Evolutionary conservation across 2,113 vertebrate species (phyloP).

Genomic region (Psilopsiagon aurifrons): DNA sequence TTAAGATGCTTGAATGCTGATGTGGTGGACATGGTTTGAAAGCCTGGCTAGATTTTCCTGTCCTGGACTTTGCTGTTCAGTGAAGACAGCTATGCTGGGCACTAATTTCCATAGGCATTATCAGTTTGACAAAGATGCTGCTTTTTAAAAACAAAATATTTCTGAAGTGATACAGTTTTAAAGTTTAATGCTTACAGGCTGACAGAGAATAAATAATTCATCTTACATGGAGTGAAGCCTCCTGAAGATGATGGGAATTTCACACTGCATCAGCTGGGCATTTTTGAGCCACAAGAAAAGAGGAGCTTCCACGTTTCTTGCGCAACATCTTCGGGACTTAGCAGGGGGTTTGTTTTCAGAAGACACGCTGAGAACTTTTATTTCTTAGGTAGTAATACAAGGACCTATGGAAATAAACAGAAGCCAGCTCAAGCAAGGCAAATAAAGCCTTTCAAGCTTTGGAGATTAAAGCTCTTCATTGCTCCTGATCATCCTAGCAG

Average conservation of each 20-base stretch:
- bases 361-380: neutral
- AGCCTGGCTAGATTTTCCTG: slow-evolving; percentile 31
- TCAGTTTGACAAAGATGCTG: slow-evolving; percentile 33
- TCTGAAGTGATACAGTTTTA: neutral
- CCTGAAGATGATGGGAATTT: neutral
- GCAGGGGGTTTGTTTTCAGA: neutral
- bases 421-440: neutral
- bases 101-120: slow-evolving; percentile 18
- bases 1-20: slow-evolving; percentile 21
- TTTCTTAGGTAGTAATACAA: neutral
- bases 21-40: neutral
- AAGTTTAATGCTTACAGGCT: slow-evolving; percentile 2
- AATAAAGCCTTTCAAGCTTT: neutral
- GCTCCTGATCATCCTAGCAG: neutral
- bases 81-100: neutral
- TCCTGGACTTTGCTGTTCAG: neutral
- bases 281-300: neutral
- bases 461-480: neutral
- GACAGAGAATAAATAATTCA: neutral
- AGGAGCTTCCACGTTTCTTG: neutral
- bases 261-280: neutral
- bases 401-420: accelerated
- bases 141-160: slow-evolving; percentile 5
- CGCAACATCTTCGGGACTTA: neutral
- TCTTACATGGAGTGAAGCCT: neutral